Evolutionary conservation across 1,140 invertebrate species (phyloP).

Genomic region (Psix sp.): DNA sequence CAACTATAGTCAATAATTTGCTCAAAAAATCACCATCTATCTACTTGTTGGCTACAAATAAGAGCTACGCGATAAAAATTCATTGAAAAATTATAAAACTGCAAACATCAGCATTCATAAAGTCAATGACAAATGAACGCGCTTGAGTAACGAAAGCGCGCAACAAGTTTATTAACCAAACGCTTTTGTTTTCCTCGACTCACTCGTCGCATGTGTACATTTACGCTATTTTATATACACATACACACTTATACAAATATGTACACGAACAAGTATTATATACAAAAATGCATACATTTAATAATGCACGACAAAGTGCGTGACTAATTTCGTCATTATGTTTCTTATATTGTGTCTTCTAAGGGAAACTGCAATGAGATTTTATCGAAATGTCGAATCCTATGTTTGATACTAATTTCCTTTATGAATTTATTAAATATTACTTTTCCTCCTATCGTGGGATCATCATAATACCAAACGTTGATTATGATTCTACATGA

Average conservation of each 20-base stretch:
- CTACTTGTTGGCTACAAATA: conserved; percentile 30
- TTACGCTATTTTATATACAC: conserved; percentile 55
- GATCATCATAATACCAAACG: too few species aligned
- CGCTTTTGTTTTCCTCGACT: conserved; percentile 15
- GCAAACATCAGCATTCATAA: conserved; percentile 33
- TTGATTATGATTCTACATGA: too few species aligned
- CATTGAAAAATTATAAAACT: conserved; percentile 47
- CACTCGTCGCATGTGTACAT: conserved; percentile 50
- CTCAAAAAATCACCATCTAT: conserved; percentile 1
- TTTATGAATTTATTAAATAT: too few species aligned
- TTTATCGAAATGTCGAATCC: too few species aligned
- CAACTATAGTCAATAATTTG: too few species aligned
- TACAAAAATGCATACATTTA: conserved; percentile 50
- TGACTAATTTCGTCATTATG: too few species aligned
- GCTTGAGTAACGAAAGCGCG: conserved; percentile 19
- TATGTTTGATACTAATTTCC: too few species aligned
- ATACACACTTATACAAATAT: conserved; percentile 54
- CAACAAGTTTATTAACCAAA: conserved; percentile 28
- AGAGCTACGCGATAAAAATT: conserved; percentile 29
- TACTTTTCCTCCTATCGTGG: too few species aligned
- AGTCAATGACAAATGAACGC: conserved; percentile 23
- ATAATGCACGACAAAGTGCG: too few species aligned
- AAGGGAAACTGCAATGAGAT: too few species aligned
- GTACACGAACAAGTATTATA: conserved; percentile 27
- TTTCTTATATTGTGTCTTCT: too few species aligned